phyloP scores from a whole-genome alignment of 2,113 vertebrate species.

The Solea senegalensis region DNA sequence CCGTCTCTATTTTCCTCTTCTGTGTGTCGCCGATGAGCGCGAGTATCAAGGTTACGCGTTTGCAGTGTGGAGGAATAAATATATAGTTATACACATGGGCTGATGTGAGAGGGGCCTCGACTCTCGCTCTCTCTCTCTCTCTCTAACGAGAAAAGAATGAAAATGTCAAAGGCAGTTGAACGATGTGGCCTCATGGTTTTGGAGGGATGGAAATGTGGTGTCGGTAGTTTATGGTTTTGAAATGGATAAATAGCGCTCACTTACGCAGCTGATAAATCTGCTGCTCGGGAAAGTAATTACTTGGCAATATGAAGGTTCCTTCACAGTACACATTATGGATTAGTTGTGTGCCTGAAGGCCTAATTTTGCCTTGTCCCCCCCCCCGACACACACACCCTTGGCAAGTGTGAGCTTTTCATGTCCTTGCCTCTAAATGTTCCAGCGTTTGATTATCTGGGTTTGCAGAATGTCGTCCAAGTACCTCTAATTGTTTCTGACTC shows the following conservation, averaged over 20 bases:
- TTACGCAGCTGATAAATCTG: slow-evolving; percentile 37
- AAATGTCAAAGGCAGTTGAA: slow-evolving; percentile 36
- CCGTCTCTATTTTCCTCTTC: slow-evolving; percentile 42
- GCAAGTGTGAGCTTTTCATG: slow-evolving; percentile 18
- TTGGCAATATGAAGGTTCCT: slow-evolving; percentile 28
- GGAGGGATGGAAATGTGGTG: slow-evolving; percentile 38
- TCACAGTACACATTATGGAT: slow-evolving; percentile 47
- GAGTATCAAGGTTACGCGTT: slow-evolving; percentile 31
- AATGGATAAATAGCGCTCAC: slow-evolving; percentile 7
- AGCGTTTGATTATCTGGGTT: slow-evolving; percentile 50
- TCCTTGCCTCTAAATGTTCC: slow-evolving; percentile 31
- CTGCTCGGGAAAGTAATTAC: slow-evolving; percentile 48
- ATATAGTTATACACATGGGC: slow-evolving; percentile 11
- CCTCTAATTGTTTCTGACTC: slow-evolving; percentile 66
- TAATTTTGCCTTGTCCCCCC: slow-evolving; percentile 16
- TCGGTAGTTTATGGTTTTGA: slow-evolving; percentile 40
- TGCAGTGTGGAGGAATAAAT: slow-evolving; percentile 28
- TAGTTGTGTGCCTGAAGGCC: slow-evolving; percentile 23
- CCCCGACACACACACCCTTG: not conserved
- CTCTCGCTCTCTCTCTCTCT: slow-evolving; percentile 13
- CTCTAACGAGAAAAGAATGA: slow-evolving; percentile 41
- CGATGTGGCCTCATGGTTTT: slow-evolving; percentile 35
- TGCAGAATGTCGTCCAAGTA: slow-evolving; percentile 39
- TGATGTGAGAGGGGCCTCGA: not conserved
- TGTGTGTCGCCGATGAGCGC: slow-evolving; percentile 30